phyloP scores from a whole-genome alignment of 2,797 vertebrate species.

The Poeciliopsis infans region DNA sequence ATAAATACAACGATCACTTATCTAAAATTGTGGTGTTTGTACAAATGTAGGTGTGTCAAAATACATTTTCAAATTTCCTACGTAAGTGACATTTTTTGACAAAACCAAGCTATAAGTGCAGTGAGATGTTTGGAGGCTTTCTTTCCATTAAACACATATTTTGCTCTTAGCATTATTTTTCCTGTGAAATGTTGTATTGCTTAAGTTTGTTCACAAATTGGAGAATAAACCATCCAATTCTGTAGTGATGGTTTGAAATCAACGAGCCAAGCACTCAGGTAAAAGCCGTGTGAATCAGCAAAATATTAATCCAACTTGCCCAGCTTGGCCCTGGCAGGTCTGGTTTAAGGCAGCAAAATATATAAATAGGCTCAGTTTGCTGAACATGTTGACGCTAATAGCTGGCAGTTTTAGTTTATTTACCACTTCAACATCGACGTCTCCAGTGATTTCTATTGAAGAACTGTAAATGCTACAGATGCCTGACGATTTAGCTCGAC shows the following conservation, averaged over 20 bases:
- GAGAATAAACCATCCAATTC: not conserved
- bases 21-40: not conserved
- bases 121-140: not conserved
- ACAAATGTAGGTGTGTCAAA: not conserved
- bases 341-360: constrained; percentile 21
- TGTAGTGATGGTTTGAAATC: not conserved
- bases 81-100: not conserved
- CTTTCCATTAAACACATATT: not conserved
- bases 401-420: not conserved
- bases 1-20: not conserved
- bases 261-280: constrained; percentile 25
- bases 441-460: not conserved
- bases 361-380: not conserved
- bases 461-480: not conserved
- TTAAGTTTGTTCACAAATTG: not conserved
- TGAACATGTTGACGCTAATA: not conserved
- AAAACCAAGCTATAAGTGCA: not conserved
- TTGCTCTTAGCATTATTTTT: not conserved
- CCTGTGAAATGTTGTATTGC: not conserved
- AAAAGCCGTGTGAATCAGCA: constrained; percentile 40
- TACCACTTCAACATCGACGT: not conserved
- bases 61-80: not conserved
- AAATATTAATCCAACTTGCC: constrained; percentile 52
- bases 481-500: not conserved
- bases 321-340: constrained; percentile 23